Evolutionary conservation across 2,888 invertebrate genomes (phyloP).

Genomic region (Acanthococcus lagerstroemiae): DNA sequence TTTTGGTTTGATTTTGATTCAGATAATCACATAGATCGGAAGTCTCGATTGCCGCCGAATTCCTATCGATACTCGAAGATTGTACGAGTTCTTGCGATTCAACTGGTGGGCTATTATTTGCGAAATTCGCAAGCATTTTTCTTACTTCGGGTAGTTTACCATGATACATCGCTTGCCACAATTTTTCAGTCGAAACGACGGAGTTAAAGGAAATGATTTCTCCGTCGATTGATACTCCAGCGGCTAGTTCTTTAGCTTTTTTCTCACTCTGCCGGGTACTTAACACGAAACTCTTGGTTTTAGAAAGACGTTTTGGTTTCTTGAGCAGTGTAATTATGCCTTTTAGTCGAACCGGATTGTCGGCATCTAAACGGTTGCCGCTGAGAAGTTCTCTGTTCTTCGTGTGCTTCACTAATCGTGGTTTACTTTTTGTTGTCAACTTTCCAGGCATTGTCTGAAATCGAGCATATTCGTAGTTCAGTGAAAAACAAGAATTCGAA

Average conservation of each 20-base stretch:
- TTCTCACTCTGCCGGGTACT: constrained; percentile 1
- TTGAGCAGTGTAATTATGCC: background rate
- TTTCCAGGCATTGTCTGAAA: background rate
- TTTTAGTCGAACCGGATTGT: constrained; percentile 13
- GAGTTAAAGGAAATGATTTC: background rate
- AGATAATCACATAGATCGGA: too few species aligned
- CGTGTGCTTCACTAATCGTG: background rate
- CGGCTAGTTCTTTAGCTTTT: background rate
- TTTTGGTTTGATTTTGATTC: too few species aligned
- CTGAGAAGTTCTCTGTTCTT: background rate
- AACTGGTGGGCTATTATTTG: background rate
- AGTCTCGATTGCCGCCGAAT: too few species aligned
- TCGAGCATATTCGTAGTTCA: background rate
- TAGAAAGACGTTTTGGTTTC: constrained; percentile 4
- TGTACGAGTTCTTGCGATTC: too few species aligned
- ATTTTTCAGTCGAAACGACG: background rate
- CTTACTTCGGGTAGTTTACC: constrained; percentile 4
- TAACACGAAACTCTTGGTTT: constrained; percentile 2
- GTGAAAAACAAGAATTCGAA: background rate
- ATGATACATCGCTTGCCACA: background rate
- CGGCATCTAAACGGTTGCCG: constrained; percentile 18
- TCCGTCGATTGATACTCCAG: background rate
- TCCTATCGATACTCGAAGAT: too few species aligned
- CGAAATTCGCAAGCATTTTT: background rate
- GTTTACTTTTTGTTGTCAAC: background rate